Base-by-base conservation (phyloP, 2,888 invertebrate genomes). In the Xestia sexstrigata region DNA sequence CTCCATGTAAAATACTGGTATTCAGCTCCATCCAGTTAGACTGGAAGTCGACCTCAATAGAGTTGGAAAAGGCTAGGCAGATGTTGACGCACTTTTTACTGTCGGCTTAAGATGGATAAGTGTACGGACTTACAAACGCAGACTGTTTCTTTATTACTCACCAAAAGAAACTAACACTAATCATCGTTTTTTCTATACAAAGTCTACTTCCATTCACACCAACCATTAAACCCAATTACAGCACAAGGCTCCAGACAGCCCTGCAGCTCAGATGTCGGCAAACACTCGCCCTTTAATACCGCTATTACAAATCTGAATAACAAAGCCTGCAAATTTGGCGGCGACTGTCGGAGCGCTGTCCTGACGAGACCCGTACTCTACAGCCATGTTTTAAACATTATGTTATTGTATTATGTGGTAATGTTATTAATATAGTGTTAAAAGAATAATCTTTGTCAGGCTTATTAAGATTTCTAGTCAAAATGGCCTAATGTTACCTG, bases 251-350 rank as follows among this genome's bases (percentile, higher is more conserved):
- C 17, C n/a, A 39, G 75, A 45, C 78, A 88, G 81, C 89, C 85
- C 87, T 87, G 62, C 4, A 81, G 76, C 87, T 79, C 49, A 70
- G 79, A 81, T 84, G 87, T 89, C 84, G 76, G 84, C 90, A 89
- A 91, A 91, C 88, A 88, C 84, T 85, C 85, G 85, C 85, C 88
- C 88, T 92, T 92, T 91, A 92, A 91, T 90, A 89, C 86, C 79
- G 78, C 89, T 87, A 88, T 91, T 89, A 88, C 88, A 86, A 91
- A 91, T 92, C 90, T 91, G 90, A 92, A 92, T 92, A 91, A 90
- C 92, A 91, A 91, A 91, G 89, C 89, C 89, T 86, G 89, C 87
- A 87, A 91, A 91, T 90, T 90, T 81, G 75, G 74, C 71, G 83
- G 79, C 79, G 78, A 79, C 76, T 55, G 63, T 52, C 55, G 11